Percentiles rank a stretch among this genome's conserved stretches.
Evolutionary conservation across 1,140 invertebrate genomes (phyloP).

Genomic region (Meloidogyne exigua): DNA sequence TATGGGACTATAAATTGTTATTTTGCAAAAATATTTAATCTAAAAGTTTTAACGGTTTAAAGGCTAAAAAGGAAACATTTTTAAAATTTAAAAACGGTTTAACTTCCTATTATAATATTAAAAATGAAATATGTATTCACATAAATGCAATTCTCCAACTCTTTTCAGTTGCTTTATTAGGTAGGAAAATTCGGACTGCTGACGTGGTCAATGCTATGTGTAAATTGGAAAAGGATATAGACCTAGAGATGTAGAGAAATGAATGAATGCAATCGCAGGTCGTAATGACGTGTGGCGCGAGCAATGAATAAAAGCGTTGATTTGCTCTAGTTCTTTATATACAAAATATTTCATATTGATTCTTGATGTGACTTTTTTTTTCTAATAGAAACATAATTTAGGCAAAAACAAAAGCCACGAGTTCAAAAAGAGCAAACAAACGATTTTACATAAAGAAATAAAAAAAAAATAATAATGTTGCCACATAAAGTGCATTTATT

Average conservation of each 20-base stretch:
- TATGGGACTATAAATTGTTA: no score
- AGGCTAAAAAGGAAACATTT: neutral
- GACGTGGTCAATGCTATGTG: slow-evolving; percentile 3
- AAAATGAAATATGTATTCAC: neutral
- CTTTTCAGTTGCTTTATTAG: neutral
- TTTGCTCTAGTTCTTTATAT: neutral
- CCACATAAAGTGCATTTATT: no score
- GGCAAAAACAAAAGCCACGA: neutral
- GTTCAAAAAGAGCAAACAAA: neutral
- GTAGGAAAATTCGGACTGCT: neutral
- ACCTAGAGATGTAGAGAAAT: neutral
- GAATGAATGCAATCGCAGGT: neutral
- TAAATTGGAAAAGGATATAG: neutral
- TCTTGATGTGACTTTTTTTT: neutral
- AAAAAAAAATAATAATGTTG: neutral
- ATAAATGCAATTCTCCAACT: neutral
- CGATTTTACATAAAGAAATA: no score
- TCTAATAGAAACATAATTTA: neutral
- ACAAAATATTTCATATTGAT: neutral
- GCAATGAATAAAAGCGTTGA: neutral
- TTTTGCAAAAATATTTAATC: no score
- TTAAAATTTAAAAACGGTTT: neutral
- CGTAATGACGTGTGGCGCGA: neutral
- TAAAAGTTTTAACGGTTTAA: neutral
- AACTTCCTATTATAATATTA: neutral